A percentile compares a stretch with the other conserved stretches of the same genome.
phyloP scores from a whole-genome alignment of 2,888 invertebrate genomes.

The Erebia palarica region DNA sequence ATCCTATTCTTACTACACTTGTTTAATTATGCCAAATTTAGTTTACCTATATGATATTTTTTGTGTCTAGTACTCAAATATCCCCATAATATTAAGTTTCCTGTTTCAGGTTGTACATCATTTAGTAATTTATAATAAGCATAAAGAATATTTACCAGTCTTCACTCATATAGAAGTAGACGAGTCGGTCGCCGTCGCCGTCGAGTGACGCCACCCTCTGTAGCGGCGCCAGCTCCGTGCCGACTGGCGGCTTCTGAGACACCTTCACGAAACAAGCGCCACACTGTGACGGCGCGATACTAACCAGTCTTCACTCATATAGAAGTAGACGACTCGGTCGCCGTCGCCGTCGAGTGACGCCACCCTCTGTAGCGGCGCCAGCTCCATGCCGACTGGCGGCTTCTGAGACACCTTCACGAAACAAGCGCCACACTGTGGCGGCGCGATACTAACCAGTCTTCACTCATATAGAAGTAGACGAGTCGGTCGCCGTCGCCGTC shows the following conservation, averaged over 20 bases:
- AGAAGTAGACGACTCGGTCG: conserved; percentile 97
- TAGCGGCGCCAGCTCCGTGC: too few relatives aligned
- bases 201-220: too few relatives aligned
- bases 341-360: conserved; percentile 99
- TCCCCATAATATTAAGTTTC: too few relatives aligned
- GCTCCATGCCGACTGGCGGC: conserved; percentile 87
- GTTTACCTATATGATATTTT: too few relatives aligned
- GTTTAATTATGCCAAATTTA: too few relatives aligned
- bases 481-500: conserved; percentile 99
- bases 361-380: conserved; percentile 86
- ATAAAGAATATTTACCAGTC: conserved; percentile 39
- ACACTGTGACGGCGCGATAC: conserved; percentile 83
- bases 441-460: conserved; percentile 39
- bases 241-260: too few relatives aligned
- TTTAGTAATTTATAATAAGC: too few relatives aligned
- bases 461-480: conserved; percentile 92
- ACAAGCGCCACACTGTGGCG: conserved; percentile 98
- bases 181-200: too few relatives aligned
- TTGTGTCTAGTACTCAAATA: too few relatives aligned
- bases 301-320: conserved; percentile 84
- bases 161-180: too few relatives aligned
- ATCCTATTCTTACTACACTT: too few relatives aligned
- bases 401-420: conserved; percentile 95
- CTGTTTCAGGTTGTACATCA: too few relatives aligned
- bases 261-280: conserved; percentile 98